A percentile compares a stretch with the other conserved stretches of the same genome.
phyloP scores from a whole-genome alignment of 92 coral and sea anemone species.

The Siderastrea radians region DNA sequence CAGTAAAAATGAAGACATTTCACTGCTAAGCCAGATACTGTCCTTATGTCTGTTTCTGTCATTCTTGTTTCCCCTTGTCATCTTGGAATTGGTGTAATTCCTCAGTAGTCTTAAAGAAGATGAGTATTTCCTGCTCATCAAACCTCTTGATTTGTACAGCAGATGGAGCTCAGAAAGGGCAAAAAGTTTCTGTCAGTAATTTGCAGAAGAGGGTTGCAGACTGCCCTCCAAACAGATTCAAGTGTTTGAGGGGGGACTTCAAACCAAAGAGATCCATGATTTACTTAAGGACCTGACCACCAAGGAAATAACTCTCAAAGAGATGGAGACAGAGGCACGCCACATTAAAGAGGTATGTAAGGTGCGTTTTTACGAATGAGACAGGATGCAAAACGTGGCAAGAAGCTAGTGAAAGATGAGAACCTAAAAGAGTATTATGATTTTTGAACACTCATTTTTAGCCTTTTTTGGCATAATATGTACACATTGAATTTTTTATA shows the following conservation, averaged over 20 bases:
- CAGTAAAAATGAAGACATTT: no score
- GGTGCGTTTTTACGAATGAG: no score
- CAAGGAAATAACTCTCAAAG: background rate
- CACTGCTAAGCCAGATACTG: no score
- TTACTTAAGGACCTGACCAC: background rate
- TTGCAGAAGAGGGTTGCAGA: background rate
- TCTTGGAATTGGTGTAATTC: background rate
- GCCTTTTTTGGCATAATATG: no score
- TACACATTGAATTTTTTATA: no score
- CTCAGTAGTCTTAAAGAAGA: background rate
- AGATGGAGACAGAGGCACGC: background rate
- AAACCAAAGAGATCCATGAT: background rate
- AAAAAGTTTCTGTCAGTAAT: background rate
- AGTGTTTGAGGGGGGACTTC: background rate
- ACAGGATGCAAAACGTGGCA: no score
- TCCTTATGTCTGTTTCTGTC: no score
- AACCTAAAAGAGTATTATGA: no score
- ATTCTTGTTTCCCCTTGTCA: no score
- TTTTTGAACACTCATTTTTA: no score
- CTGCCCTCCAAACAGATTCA: background rate
- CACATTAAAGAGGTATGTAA: background rate
- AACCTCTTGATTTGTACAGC: background rate
- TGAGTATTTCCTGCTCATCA: background rate
- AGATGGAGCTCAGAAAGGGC: background rate
- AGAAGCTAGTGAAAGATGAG: no score